Conservation (phyloP, 2,797 vertebrate genomes). For the Eleutherodactylus coqui region DNA sequence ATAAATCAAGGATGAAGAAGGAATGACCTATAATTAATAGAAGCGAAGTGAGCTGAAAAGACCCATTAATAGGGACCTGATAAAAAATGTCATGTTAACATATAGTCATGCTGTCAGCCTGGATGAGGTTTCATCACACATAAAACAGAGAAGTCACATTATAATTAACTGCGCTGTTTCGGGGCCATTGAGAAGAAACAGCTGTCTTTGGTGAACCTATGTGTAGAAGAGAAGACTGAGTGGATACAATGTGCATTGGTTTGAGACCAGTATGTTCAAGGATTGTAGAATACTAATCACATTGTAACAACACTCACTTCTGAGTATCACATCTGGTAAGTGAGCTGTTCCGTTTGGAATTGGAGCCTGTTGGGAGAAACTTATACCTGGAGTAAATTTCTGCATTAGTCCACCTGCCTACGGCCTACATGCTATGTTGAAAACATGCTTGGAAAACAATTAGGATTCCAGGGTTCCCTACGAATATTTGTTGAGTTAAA, state of each 20-base stretch:
- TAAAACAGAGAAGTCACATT: slow-evolving; percentile 43
- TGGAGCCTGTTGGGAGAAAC: slow-evolving; percentile 19
- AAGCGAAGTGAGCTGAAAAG: slow-evolving; percentile 2
- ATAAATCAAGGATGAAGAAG: slow-evolving; percentile 46
- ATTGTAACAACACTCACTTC: slow-evolving; percentile 28
- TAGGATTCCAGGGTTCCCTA: not conserved
- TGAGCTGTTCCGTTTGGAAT: slow-evolving; percentile 15
- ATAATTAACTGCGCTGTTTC: slow-evolving; percentile 25
- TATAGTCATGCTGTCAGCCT: slow-evolving; percentile 21
- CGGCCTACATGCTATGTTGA: slow-evolving; percentile 13
- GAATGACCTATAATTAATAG: slow-evolving; percentile 26
- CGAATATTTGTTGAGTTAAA: not conserved
- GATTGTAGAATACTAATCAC: slow-evolving; percentile 30
- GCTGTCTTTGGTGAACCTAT: slow-evolving; percentile 1
- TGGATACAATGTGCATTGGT: slow-evolving; percentile 15
- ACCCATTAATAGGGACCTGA: slow-evolving; percentile 8
- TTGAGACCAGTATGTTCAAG: not conserved
- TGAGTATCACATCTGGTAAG: slow-evolving; percentile 39
- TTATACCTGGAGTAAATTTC: slow-evolving; percentile 30
- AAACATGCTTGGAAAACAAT: slow-evolving; percentile 6
- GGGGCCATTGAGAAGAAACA: slow-evolving; percentile 21
- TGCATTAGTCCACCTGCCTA: slow-evolving; percentile 19
- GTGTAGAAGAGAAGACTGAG: not conserved
- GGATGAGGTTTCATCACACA: slow-evolving; percentile 36
- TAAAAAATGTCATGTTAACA: slow-evolving; percentile 44